Evolutionary conservation across 2,888 invertebrate species (phyloP).

Genomic region (Mesochorus sp.): DNA sequence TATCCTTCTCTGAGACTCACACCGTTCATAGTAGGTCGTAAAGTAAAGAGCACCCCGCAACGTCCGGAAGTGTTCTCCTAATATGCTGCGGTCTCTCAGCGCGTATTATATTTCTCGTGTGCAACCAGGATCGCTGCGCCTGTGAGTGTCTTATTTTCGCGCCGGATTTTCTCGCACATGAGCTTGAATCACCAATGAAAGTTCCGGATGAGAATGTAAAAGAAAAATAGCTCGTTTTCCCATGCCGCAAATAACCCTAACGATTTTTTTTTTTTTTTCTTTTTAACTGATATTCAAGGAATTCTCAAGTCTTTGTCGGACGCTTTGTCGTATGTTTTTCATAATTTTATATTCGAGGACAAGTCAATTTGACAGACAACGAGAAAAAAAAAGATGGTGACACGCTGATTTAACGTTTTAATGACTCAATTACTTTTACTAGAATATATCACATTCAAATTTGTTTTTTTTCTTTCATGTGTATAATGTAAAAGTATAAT

Average conservation of each 20-base stretch:
- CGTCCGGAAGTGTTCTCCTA: conserved; percentile 58
- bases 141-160: conserved; percentile 26
- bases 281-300: conserved; percentile 52
- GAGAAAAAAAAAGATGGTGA: too few species aligned
- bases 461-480: too few species aligned
- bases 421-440: too few species aligned
- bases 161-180: conserved; percentile 36
- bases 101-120: neutral
- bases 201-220: conserved; percentile 45
- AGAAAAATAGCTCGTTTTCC: conserved; percentile 49
- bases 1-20: conserved; percentile 18
- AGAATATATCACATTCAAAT: too few species aligned
- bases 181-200: conserved; percentile 34
- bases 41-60: conserved; percentile 52
- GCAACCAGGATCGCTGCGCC: neutral
- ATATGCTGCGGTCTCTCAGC: conserved; percentile 46
- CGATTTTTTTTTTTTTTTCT: too few species aligned
- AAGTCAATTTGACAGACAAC: conserved; percentile 9
- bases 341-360: conserved; percentile 35
- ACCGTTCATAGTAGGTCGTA: conserved; percentile 60
- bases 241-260: conserved; percentile 39
- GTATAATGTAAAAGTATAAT: too few species aligned
- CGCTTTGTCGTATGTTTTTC: too few species aligned
- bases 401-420: too few species aligned
- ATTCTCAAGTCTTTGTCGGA: conserved; percentile 49